phyloP scores from a whole-genome alignment of 2,113 vertebrate genomes.

The Gavialis gangeticus region DNA sequence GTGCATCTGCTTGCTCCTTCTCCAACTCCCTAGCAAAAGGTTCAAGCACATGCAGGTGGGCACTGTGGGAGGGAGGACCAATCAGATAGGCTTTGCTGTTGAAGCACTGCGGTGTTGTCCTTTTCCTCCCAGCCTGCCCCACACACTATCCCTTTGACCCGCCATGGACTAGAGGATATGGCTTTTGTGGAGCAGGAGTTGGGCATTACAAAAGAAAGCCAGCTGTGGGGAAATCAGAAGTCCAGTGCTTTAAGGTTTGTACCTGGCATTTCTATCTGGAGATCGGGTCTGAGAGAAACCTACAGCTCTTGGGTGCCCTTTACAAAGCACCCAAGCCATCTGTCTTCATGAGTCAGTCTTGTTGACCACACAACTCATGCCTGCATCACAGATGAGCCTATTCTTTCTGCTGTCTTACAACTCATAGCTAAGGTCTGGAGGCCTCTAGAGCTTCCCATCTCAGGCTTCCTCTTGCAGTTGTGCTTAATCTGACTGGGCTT shows the following conservation, averaged over 20 bases:
- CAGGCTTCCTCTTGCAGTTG: neutral
- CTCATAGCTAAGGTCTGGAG: neutral
- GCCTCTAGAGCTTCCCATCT: neutral
- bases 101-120: neutral
- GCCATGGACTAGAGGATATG: neutral
- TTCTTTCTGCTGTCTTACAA: neutral
- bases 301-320: neutral
- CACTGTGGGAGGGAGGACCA: neutral
- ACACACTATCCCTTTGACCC: no score
- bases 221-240: no score
- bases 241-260: no score
- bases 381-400: neutral
- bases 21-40: neutral
- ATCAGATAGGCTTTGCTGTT: rapidly evolving
- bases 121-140: neutral
- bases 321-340: neutral
- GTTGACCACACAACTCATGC: neutral
- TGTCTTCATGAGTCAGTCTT: neutral
- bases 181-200: neutral
- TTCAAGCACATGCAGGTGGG: neutral
- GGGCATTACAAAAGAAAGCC: neutral
- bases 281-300: neutral
- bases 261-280: neutral
- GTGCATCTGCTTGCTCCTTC: neutral
- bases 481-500: neutral